Base-by-base conservation (phyloP, 2,797 vertebrate genomes). In the Apodemus agrarius region DNA sequence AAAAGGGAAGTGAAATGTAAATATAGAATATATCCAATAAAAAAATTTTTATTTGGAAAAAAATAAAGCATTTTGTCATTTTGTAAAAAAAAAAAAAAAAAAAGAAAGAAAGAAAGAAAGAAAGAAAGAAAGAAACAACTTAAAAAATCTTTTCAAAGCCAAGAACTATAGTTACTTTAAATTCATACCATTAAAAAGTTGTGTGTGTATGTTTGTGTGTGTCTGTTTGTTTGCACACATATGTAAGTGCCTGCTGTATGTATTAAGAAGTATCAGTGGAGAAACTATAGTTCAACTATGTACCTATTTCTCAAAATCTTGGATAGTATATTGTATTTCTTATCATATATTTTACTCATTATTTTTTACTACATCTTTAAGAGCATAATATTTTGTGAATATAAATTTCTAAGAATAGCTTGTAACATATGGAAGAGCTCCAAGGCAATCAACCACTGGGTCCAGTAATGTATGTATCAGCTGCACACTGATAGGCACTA, bases 221-320 rank as follows among this genome's bases (percentile, higher is more conserved):
- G 40, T 43, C 4, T 13, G 17, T 74, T 24, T 43, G 22, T 76
- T 40, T 76, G 7, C 17, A 72, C 8, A 21, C 17, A 10, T 37
- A 69, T 78, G 26, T 49, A 7, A 31, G 29, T 49, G 7, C 19
- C 9, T 11, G n/a, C 16, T 57, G 7, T 61, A 37, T 43, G 24
- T 83, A 37, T 19, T 29, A 57, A 26, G 14, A 91, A 88, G 24
- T 57, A 57, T 31, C 4, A 49, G 1, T 89, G 34, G 46, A 83
- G 46, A 94, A 19, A 61, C 22, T 61, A 61, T 8, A 61, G 22
- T 61, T 61, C 67, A 90, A 89, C 11, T 49, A 61, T 40, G 12
- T 40, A 57, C 2, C 82, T 49, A 79, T 78, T 97, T 96, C n/a
- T 95, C 46, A 93, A 65, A 29, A 49, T n/a, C 21, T 46, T 96